Evolutionary conservation across 2,113 vertebrate genomes (phyloP).

Genomic region (Hystrix brachyura): DNA sequence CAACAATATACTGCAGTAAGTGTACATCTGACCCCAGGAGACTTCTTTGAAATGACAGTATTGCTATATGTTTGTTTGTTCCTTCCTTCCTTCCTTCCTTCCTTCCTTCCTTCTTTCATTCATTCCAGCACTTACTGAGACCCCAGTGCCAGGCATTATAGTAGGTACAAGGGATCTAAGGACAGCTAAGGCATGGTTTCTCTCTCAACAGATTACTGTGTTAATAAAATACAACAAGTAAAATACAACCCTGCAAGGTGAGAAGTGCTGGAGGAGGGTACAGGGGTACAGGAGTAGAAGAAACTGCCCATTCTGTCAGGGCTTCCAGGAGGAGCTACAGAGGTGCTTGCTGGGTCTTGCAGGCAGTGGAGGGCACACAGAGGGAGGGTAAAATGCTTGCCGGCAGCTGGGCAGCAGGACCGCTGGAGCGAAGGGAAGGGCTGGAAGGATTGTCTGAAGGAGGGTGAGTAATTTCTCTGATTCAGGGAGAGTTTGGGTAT

Average conservation of each 20-base stretch:
- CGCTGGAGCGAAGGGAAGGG: neutral
- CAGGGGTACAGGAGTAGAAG: neutral
- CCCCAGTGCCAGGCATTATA: neutral
- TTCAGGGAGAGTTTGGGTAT: neutral
- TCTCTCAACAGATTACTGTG: neutral
- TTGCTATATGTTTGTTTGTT: neutral
- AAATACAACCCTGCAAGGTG: neutral
- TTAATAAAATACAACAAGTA: neutral
- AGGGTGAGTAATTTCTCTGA: neutral
- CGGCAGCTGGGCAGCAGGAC: neutral
- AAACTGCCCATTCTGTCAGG: neutral
- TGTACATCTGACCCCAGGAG: neutral
- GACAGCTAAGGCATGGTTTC: neutral
- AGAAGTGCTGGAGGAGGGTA: neutral
- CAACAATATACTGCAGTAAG: neutral
- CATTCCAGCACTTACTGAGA: neutral
- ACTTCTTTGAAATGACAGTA: neutral
- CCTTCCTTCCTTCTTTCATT: neutral
- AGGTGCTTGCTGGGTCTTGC: neutral
- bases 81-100: neutral
- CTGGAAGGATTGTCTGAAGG: neutral
- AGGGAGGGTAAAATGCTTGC: neutral
- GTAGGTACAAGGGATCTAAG: neutral
- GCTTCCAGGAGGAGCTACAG: neutral
- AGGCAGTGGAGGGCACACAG: neutral